These are phyloP conservation scores for Melanotaenia pygmaea DNA, from an alignment of 2,797 vertebrate species.

Conservation along the genomic window DNA sequence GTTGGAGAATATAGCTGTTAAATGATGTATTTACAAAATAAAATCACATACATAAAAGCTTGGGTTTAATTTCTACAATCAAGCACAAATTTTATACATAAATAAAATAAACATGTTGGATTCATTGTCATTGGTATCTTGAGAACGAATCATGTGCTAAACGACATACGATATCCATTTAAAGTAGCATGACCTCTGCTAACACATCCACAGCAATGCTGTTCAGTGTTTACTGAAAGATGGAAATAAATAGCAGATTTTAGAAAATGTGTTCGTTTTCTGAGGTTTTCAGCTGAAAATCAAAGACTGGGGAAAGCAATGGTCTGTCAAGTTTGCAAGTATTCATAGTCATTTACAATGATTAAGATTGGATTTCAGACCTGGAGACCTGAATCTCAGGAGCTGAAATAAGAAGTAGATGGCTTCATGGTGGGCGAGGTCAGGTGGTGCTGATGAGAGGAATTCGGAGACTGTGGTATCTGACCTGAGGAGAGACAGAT, in stretches of 20 bases:
- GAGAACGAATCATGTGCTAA: background rate
- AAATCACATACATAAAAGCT: too few species aligned
- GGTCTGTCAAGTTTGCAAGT: too few species aligned
- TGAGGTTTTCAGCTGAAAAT: background rate
- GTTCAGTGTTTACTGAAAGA: background rate
- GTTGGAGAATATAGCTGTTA: too few species aligned
- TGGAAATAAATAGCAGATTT: too few species aligned
- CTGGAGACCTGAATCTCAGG: slow-evolving; percentile 44
- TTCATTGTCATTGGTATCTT: background rate
- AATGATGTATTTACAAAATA: too few species aligned
- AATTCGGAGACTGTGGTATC: slow-evolving; percentile 73
- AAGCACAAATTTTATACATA: too few species aligned
- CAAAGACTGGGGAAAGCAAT: too few species aligned
- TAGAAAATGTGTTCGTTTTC: background rate
- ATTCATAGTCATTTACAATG: too few species aligned
- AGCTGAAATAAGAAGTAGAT: slow-evolving; percentile 75
- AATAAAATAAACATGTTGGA: too few species aligned
- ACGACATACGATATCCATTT: background rate
- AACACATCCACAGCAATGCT: background rate
- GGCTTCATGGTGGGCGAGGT: slow-evolving; percentile 70
- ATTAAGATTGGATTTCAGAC: background rate
- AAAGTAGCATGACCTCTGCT: background rate
- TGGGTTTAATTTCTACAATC: too few species aligned
- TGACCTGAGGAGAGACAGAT: slow-evolving; percentile 64
- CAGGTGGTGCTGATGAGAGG: slow-evolving; percentile 79